Evolutionary conservation across 37 sponge, comb jelly and placozoan species (phyloP).

Genomic region (Halichondria panicea): DNA sequence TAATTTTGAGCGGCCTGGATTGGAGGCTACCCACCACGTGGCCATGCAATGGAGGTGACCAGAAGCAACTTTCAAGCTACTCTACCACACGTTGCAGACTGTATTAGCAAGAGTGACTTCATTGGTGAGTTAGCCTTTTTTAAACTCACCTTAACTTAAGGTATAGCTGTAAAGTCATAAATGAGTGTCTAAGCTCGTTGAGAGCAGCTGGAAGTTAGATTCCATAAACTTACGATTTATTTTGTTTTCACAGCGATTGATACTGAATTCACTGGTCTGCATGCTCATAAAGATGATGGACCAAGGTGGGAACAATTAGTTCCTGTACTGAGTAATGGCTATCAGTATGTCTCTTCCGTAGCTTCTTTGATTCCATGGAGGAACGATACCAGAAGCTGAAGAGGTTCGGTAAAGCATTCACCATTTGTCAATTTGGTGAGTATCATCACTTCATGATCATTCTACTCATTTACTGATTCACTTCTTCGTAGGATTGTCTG

Average conservation of each 20-base stretch:
- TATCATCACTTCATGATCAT: neutral
- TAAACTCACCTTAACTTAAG: neutral
- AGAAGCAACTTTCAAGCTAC: slow-evolving; percentile 42
- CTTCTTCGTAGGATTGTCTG: slow-evolving; percentile 47
- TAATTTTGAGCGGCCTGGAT: slow-evolving; percentile 7
- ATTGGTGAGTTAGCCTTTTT: slow-evolving; percentile 29
- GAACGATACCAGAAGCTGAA: slow-evolving; percentile 62
- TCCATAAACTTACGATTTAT: neutral
- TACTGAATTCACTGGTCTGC: slow-evolving; percentile 78
- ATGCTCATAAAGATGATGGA: slow-evolving; percentile 8
- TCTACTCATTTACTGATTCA: neutral
- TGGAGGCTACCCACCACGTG: neutral
- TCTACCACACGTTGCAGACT: slow-evolving; percentile 36
- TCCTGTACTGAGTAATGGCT: neutral
- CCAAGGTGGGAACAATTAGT: slow-evolving; percentile 11
- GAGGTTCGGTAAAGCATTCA: slow-evolving; percentile 50
- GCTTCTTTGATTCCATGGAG: slow-evolving; percentile 66
- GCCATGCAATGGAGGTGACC: slow-evolving; percentile 45
- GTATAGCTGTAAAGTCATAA: neutral
- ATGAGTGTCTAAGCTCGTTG: neutral
- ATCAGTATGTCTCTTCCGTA: neutral
- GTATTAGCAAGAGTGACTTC: slow-evolving; percentile 53
- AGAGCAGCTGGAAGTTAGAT: neutral
- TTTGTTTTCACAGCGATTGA: slow-evolving; percentile 54
- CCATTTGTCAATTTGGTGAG: slow-evolving; percentile 72